Evolutionary conservation across 2,797 vertebrate genomes (phyloP).

Genomic region (Gymnothorax javanicus): DNA sequence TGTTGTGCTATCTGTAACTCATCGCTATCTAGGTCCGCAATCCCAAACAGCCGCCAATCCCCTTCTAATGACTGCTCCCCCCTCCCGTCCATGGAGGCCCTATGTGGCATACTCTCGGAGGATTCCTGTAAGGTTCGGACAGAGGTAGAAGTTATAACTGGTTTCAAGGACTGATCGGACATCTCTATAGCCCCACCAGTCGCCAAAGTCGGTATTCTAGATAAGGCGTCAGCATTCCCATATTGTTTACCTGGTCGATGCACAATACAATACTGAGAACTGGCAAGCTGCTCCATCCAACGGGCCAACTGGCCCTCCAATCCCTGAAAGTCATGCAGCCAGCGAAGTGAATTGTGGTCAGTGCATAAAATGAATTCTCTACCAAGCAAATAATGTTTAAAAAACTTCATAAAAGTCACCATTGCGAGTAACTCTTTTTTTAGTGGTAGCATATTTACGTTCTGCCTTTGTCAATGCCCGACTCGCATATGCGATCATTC

Average conservation of each 20-base stretch:
- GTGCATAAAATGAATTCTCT: constrained; percentile 1
- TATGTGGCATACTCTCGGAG: no score
- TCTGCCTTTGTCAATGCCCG: not conserved
- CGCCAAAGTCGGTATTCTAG: no score
- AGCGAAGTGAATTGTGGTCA: constrained; percentile 3
- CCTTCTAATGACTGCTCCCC: not conserved
- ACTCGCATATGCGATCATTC: not conserved
- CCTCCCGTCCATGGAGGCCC: not conserved
- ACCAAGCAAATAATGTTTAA: not conserved
- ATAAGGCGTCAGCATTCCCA: no score
- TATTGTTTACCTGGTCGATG: not conserved
- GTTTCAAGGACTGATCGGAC: no score
- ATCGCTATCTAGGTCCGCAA: no score
- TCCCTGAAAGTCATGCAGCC: constrained; percentile 7
- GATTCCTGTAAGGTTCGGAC: no score
- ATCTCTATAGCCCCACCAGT: no score
- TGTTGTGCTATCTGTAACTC: no score
- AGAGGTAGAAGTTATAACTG: no score
- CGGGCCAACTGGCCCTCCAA: constrained; percentile 11
- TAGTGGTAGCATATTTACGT: not conserved
- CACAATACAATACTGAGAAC: not conserved
- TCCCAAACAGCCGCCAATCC: no score
- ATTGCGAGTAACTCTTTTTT: constrained; percentile 5
- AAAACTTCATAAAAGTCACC: not conserved
- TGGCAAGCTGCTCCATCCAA: constrained; percentile 9